Base-by-base conservation (phyloP, 2,113 vertebrate species). In the Burhinus oedicnemus region DNA sequence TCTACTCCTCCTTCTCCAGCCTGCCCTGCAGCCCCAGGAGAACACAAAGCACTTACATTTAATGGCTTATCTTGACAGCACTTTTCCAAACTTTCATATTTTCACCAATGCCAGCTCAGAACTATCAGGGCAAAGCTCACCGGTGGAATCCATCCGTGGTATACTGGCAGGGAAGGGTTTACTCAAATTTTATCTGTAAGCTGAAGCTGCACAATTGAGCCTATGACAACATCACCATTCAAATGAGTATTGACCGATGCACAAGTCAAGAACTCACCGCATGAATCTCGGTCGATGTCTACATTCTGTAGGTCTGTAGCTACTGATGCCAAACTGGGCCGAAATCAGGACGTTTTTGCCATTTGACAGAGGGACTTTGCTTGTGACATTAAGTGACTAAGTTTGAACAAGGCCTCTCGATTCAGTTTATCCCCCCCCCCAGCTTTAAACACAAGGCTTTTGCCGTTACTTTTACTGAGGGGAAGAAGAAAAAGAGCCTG, bases 161-260 rank as follows among this genome's bases (percentile, higher is more conserved):
- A 23, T 8, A 9, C 5, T 5, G 7, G 20, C 30, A 51, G 4
- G 27, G 22, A 49, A 71, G 42, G 34, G 27, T 44, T 74, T 20
- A 20, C 21, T 49, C 16, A 17, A 52, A 36, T 27, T n/a, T 15
- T 9, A 22, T 8, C 55, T 45, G 0, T 4, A 34, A 25, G 49
- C 5, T 19, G 32, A 20, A 71, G 11, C 9, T 26, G 21, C 34
- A 15, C 52, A 61, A 22, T 1, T 18, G 13, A 61, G 26, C 22
- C 26, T 11, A 11, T 3, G 16, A 36, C 1, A 0, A 21, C 21
- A 16, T 42, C 55, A 27, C 22, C 8, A 21, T 6, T 55, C 57
- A 9, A 5, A 13, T 3, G 7, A 19, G n/a, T 3, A 23, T 12
- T 29, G 34, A 20, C 36, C 29, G 38, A 25, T 44, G 60, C 40